A percentile compares a stretch with the other conserved stretches of the same genome.
Evolutionary conservation across 2,113 vertebrate genomes (phyloP).

Genomic region (Neotoma lepida): DNA sequence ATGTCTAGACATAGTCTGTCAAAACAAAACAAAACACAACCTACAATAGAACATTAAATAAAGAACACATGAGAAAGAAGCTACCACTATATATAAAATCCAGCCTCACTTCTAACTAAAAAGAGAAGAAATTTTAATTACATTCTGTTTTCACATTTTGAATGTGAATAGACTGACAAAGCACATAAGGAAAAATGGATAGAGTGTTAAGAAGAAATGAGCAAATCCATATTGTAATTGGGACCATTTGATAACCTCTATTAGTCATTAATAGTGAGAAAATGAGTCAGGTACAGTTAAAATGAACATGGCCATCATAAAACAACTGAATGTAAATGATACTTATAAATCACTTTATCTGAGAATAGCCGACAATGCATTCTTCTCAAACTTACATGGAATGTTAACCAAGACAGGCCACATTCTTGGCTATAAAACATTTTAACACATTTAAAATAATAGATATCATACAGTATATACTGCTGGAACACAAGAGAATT

Average conservation of each 20-base stretch:
- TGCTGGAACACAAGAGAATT: not conserved
- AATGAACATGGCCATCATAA: not conserved
- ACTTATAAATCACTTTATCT: not conserved
- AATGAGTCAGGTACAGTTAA: conserved; percentile 1
- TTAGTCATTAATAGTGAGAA: not conserved
- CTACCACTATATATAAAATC: not conserved
- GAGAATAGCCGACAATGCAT: not conserved
- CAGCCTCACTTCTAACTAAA: conserved; percentile 42
- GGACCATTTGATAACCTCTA: not conserved
- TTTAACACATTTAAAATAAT: conserved; percentile 5
- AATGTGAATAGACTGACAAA: conserved; percentile 27
- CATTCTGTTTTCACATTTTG: conserved; percentile 53
- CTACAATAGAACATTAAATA: conserved; percentile 17
- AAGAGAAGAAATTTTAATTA: conserved; percentile 39
- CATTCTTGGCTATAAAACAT: not conserved
- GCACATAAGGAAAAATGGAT: not conserved
- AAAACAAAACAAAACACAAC: conserved; percentile 20
- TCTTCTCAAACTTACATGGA: not conserved
- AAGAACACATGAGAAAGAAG: conserved; percentile 28
- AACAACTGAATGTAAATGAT: not conserved
- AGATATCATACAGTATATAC: not conserved
- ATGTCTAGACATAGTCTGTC: conserved; percentile 35
- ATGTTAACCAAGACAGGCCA: not conserved
- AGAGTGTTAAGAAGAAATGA: conserved; percentile 2
- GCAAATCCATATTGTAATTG: not conserved